Evolutionary conservation across 2,797 vertebrate genomes (phyloP).

Genomic region (Aselliscus stoliczkanus): DNA sequence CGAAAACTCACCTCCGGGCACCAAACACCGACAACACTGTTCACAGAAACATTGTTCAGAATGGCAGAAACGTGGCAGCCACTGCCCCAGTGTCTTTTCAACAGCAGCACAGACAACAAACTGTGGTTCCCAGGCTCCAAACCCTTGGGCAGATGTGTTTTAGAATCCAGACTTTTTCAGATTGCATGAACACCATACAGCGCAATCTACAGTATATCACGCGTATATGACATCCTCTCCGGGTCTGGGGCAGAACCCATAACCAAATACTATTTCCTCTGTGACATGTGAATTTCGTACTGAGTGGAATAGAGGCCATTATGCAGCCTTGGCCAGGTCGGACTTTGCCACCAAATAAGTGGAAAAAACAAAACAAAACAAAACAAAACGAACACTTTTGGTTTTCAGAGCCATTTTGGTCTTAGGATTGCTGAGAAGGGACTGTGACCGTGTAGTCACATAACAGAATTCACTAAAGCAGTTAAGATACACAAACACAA

Average conservation of each 20-base stretch:
- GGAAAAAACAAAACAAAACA: no score
- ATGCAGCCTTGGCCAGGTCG: not conserved
- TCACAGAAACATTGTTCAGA: not conserved
- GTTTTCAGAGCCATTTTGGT: not conserved
- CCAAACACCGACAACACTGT: not conserved
- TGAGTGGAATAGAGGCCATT: not conserved
- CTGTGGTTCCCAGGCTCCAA: not conserved
- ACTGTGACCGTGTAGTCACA: fast-evolving
- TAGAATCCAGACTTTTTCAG: not conserved
- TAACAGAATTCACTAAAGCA: not conserved
- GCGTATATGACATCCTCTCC: not conserved
- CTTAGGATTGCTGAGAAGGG: not conserved
- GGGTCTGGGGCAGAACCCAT: not conserved
- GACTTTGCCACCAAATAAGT: not conserved
- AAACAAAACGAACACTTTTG: not conserved
- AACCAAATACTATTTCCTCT: not conserved
- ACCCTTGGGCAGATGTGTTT: not conserved
- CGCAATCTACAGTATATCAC: no score
- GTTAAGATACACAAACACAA: not conserved
- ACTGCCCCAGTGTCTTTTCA: not conserved
- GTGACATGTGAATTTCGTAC: no score
- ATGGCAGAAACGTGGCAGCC: not conserved
- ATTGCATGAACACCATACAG: fast-evolving
- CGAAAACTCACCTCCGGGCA: not conserved
- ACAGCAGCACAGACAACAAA: not conserved